These are phyloP conservation scores for Palythoa grandis DNA, from an alignment of 92 coral and sea anemone species.

Conservation along the genomic window DNA sequence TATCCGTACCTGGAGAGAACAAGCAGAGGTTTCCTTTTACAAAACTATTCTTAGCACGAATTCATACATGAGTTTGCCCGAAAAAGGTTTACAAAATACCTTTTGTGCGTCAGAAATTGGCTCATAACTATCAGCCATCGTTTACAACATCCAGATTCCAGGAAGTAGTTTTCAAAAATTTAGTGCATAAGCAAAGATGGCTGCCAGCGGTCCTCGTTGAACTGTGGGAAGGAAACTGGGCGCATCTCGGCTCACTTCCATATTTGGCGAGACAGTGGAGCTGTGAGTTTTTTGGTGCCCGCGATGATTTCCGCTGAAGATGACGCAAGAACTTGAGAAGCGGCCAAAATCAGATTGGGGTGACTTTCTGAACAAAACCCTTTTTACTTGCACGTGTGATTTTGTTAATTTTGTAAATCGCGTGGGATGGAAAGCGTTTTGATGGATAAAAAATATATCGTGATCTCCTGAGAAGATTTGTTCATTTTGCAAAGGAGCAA, in stretches of 20 bases:
- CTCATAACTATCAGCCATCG: conserved; percentile 95
- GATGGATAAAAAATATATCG: not conserved
- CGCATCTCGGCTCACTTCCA: conserved; percentile 33
- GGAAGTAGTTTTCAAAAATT: conserved; percentile 33
- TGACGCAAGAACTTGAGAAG: conserved; percentile 11
- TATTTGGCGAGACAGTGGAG: not conserved
- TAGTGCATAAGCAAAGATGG: conserved; percentile 74
- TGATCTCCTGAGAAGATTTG: not conserved
- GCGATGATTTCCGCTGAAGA: conserved; percentile 29
- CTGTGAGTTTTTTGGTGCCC: not conserved
- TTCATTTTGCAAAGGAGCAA: conserved; percentile 32
- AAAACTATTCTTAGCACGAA: conserved; percentile 6
- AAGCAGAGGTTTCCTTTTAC: conserved; percentile 36
- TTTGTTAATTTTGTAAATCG: not conserved
- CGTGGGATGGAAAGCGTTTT: not conserved
- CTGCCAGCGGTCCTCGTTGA: conserved; percentile 61
- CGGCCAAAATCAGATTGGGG: conserved; percentile 14
- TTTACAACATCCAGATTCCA: conserved; percentile 66
- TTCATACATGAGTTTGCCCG: not conserved
- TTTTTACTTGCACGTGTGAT: not conserved
- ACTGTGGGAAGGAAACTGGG: conserved; percentile 63
- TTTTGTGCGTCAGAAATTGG: conserved; percentile 90
- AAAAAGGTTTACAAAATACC: conserved; percentile 59
- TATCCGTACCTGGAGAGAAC: conserved; percentile 87
- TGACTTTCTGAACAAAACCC: not conserved